Base-by-base conservation (phyloP, 2,797 vertebrate genomes). In the Gymnoscopelus microlampas region DNA sequence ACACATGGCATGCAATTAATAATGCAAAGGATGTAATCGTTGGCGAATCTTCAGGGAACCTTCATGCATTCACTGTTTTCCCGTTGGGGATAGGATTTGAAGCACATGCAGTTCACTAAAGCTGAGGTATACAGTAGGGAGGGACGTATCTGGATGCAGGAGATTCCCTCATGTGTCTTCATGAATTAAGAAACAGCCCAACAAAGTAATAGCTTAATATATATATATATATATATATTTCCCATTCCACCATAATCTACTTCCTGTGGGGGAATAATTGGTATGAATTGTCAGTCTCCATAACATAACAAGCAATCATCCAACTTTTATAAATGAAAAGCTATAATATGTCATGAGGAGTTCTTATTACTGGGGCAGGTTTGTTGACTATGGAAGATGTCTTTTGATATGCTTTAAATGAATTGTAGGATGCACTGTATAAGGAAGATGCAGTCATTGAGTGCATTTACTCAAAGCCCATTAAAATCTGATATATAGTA, bases 11-110 rank as follows among this genome's bases (percentile, higher is more conserved):
- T 66, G 67, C 63, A 23, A 61, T 89, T 61, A 89, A 86, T 89
- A 87, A 89, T 91, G 77, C 84, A 89, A 61, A 23, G 53, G 68
- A 71, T 70, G 47, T 79, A 78, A 87, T 83, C 73, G 73, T 65
- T 70, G 70, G 68, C 57, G 6, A 60, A 70, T 74, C 79, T 60
- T 71, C 49, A 2, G 47, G 66, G 79, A 73, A 35, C 39, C 35
- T 64, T 61, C 14, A 23, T 9, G 56, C n/a, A 4, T 54, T 68
- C 55, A 49, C 63, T 10, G 50, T 62, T 54, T 35, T 19, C n/a
- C 5, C n/a, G 8, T 14, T 4, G 39, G 39, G 35, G 58, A 9
- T 5, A 10, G 39, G 7, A 19, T 35, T 6, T 14, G 57, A 29
- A 8, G 56, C 8, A 50, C 7, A 39, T 24, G 59, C 14, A 54